These are phyloP conservation scores for Cantharis flavilabris DNA, from an alignment of 2,888 invertebrate genomes.

Conservation along the genomic window DNA sequence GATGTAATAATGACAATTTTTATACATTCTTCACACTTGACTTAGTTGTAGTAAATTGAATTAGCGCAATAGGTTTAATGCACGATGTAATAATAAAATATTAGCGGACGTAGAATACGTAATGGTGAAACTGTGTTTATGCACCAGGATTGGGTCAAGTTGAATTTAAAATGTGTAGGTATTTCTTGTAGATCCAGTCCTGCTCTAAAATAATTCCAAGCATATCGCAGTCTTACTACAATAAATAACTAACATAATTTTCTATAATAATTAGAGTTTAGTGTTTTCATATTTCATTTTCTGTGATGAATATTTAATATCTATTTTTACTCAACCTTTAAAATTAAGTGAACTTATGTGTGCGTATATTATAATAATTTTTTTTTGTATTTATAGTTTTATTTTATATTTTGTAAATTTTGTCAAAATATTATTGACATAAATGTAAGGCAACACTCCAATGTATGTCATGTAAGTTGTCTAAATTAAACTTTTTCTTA, in stretches of 20 bases:
- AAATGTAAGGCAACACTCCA: conserved; percentile 31
- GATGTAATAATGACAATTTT: conserved; percentile 8
- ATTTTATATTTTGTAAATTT: conserved; percentile 12
- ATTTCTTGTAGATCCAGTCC: background rate
- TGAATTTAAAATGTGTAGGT: background rate
- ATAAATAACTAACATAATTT: background rate
- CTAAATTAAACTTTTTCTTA: conserved; percentile 21
- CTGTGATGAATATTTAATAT: background rate
- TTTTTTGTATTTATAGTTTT: background rate
- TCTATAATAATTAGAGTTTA: background rate
- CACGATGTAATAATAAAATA: background rate
- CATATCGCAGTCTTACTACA: background rate
- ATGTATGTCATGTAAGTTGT: conserved; percentile 23
- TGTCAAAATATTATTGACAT: conserved; percentile 24
- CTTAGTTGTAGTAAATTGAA: background rate
- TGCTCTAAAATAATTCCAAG: background rate
- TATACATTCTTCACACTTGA: conserved; percentile 9
- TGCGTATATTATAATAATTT: background rate
- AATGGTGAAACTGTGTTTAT: background rate
- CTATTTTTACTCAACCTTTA: background rate
- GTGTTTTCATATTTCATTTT: background rate
- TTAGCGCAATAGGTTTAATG: background rate
- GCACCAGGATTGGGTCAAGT: background rate
- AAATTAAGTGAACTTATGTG: background rate
- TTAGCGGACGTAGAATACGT: background rate